Percentiles rank a stretch among this genome's conserved stretches.
phyloP scores from a whole-genome alignment of 2,888 invertebrate genomes.

The Auanema freiburgensis region DNA sequence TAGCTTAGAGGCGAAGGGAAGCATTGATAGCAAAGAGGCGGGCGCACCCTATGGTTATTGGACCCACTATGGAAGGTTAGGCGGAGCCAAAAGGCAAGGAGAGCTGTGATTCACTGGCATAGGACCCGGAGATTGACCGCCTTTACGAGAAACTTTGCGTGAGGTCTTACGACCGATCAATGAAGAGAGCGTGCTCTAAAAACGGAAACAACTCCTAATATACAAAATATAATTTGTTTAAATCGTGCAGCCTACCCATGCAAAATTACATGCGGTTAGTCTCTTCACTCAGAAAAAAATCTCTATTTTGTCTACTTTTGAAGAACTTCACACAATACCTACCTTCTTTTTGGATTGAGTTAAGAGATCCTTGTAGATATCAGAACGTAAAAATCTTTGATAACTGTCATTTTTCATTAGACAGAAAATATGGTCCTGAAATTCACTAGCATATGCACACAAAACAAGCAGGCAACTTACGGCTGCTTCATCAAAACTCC shows the following conservation, averaged over 20 bases:
- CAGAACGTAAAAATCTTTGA: slow-evolving; percentile 92
- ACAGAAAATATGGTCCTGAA: slow-evolving; percentile 94
- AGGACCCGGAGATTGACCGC: slow-evolving; percentile 18
- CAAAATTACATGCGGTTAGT: too few relatives aligned
- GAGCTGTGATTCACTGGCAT: slow-evolving; percentile 17
- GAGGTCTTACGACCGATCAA: slow-evolving; percentile 23
- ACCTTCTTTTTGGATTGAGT: slow-evolving; percentile 52
- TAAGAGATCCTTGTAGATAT: slow-evolving; percentile 76
- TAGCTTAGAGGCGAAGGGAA: slow-evolving; percentile 1
- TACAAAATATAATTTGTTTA: not conserved
- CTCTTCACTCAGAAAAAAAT: too few relatives aligned
- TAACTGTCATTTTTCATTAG: slow-evolving; percentile 99
- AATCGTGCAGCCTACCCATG: slow-evolving; percentile 2
- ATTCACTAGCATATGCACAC: slow-evolving; percentile 2
- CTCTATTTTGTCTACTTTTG: too few relatives aligned
- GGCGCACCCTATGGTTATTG: not conserved
- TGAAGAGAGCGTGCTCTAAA: slow-evolving; percentile 22
- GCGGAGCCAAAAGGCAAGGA: slow-evolving; percentile 23
- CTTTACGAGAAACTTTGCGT: slow-evolving; percentile 25
- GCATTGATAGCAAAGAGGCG: slow-evolving; percentile 2
- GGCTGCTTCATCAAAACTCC: slow-evolving; percentile 95
- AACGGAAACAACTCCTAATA: not conserved
- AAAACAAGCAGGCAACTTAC: slow-evolving; percentile 69
- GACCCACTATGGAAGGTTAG: slow-evolving; percentile 19
- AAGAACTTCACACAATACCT: slow-evolving; percentile 6